phyloP scores from a whole-genome alignment of 2,113 vertebrate genomes.

The Melospiza georgiana region DNA sequence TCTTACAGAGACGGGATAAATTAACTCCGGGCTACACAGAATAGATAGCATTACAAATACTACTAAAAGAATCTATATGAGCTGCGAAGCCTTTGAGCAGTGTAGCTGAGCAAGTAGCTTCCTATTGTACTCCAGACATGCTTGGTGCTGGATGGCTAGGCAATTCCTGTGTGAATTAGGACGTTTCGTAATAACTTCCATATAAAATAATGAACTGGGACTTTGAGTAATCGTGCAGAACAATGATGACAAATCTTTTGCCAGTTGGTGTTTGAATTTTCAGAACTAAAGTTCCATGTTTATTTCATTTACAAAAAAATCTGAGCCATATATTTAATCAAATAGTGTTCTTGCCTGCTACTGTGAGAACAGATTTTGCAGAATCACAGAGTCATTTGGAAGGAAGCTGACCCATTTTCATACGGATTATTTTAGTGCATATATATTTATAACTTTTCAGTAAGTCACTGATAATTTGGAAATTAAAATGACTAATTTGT shows the following conservation, averaged over 20 bases:
- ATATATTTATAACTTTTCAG: background rate
- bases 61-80: background rate
- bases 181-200: background rate
- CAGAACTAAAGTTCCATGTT: accelerated
- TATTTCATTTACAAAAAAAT: background rate
- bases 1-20: accelerated
- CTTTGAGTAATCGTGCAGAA: background rate
- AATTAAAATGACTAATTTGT: background rate
- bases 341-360: background rate
- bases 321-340: background rate
- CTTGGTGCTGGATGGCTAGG: background rate
- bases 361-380: background rate
- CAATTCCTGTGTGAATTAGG: background rate
- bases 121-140: background rate
- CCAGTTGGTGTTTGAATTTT: background rate
- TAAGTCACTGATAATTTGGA: background rate
- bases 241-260: background rate
- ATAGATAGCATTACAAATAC: background rate
- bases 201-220: background rate
- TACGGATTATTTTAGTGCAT: background rate
- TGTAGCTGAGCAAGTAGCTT: background rate
- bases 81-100: background rate
- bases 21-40: background rate
- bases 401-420: background rate
- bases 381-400: background rate